Evolutionary conservation across 2,888 invertebrate species (phyloP).

Genomic region (Chaetogeoica ovagalla): DNA sequence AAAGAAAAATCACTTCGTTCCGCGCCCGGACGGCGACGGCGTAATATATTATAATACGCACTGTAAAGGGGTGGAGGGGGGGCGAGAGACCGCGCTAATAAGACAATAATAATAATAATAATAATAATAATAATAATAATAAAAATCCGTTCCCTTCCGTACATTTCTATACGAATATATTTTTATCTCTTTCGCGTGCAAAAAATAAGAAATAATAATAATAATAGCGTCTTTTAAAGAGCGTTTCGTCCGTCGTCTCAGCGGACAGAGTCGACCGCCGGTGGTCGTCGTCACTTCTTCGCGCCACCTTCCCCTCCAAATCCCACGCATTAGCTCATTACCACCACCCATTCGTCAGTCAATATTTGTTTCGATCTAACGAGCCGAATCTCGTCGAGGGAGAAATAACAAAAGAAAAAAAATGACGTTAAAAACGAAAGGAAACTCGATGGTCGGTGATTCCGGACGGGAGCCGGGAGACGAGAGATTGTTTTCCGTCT

Average conservation of each 20-base stretch:
- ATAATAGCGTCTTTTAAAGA: slow-evolving; percentile 38
- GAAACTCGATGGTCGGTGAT: too few species aligned
- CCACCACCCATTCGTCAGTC: slow-evolving; percentile 31
- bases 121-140: too few species aligned
- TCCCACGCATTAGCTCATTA: slow-evolving; percentile 14
- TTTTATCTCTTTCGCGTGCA: background rate
- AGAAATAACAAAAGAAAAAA: slow-evolving; percentile 8
- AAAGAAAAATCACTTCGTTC: slow-evolving; percentile 50
- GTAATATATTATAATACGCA: too few species aligned
- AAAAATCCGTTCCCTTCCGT: slow-evolving; percentile 19
- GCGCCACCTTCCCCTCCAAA: background rate
- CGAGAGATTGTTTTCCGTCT: background rate
- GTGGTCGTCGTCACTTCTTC: background rate
- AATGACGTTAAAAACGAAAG: background rate
- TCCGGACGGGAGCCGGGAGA: too few species aligned
- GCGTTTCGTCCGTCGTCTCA: slow-evolving; percentile 1
- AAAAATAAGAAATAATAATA: slow-evolving; percentile 43
- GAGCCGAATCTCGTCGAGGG: slow-evolving; percentile 21
- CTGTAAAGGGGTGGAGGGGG: background rate
- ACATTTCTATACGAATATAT: background rate
- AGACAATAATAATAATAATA: too few species aligned
- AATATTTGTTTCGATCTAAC: slow-evolving; percentile 48
- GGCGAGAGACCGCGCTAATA: slow-evolving; percentile 37
- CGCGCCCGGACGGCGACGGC: slow-evolving; percentile 17
- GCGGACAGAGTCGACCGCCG: background rate